A percentile compares a stretch with the other conserved stretches of the same genome.
These are phyloP conservation scores for Pediacus dermestoides DNA, from an alignment of 2,888 invertebrate species.

Conservation along the genomic window DNA sequence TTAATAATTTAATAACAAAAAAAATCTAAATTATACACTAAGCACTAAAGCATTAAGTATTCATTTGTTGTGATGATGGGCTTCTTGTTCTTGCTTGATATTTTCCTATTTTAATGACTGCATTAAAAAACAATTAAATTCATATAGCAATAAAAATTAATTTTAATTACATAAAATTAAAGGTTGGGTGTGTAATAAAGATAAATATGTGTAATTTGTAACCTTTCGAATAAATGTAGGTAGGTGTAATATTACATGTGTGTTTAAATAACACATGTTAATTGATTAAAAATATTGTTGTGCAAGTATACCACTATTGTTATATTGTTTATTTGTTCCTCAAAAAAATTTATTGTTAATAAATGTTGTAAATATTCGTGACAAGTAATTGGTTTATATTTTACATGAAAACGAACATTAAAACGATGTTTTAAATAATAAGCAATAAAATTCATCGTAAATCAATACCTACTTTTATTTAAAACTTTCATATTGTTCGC, in stretches of 20 bases:
- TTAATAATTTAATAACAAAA: too few relatives aligned
- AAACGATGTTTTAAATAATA: not conserved
- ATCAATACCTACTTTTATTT: too few relatives aligned
- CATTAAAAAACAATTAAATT: slow-evolving; percentile 1
- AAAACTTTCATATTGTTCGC: too few relatives aligned
- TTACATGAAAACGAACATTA: not conserved
- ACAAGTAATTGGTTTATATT: not conserved
- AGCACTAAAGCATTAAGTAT: too few relatives aligned
- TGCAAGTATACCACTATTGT: not conserved
- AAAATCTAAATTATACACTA: too few relatives aligned
- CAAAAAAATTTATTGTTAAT: slow-evolving; percentile 1
- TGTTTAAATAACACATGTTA: slow-evolving; percentile 1
- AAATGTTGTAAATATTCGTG: slow-evolving; percentile 1
- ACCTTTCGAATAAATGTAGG: slow-evolving; percentile 2
- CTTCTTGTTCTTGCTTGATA: too few relatives aligned
- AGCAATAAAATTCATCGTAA: not conserved
- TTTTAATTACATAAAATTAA: not conserved
- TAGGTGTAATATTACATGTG: not conserved
- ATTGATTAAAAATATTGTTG: not conserved
- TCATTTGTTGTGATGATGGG: too few relatives aligned
- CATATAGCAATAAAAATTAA: not conserved
- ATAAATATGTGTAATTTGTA: slow-evolving; percentile 2
- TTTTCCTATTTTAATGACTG: too few relatives aligned
- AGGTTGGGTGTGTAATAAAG: slow-evolving; percentile 1
- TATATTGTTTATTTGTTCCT: slow-evolving; percentile 1